Conservation (phyloP, 2,113 vertebrate species). For the Charina bottae region DNA sequence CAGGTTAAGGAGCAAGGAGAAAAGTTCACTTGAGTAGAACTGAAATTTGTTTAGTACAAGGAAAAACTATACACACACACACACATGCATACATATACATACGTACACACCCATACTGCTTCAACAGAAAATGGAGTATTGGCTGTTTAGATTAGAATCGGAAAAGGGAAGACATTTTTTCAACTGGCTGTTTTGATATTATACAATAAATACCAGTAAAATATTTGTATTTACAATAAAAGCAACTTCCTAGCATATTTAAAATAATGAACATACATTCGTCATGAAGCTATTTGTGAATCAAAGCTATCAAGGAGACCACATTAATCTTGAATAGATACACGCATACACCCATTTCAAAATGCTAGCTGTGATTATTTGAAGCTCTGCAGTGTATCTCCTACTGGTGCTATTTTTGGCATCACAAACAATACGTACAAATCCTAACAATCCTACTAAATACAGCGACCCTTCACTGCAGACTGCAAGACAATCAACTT, state of each 20-base stretch:
- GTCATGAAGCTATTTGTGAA: neutral
- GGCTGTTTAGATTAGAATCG: neutral
- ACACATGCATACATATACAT: no score
- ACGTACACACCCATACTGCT: no score
- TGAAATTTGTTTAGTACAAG: neutral
- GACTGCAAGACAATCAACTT: rapidly evolving
- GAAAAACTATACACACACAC: neutral
- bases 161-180: neutral
- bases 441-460: neutral
- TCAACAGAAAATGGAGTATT: neutral
- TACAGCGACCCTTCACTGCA: neutral
- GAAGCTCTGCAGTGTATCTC: neutral
- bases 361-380: neutral
- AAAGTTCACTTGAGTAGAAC: neutral
- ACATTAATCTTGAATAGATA: neutral
- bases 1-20: no score
- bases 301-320: neutral
- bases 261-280: neutral
- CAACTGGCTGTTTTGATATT: neutral
- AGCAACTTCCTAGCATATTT: neutral
- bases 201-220: neutral
- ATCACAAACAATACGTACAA: neutral
- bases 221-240: no score
- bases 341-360: neutral
- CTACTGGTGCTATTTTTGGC: neutral